Percentiles rank a stretch among this genome's conserved stretches.
These are phyloP conservation scores for Mesoclemmys tuberculata DNA, from an alignment of 2,113 vertebrate genomes.

Conservation along the genomic window DNA sequence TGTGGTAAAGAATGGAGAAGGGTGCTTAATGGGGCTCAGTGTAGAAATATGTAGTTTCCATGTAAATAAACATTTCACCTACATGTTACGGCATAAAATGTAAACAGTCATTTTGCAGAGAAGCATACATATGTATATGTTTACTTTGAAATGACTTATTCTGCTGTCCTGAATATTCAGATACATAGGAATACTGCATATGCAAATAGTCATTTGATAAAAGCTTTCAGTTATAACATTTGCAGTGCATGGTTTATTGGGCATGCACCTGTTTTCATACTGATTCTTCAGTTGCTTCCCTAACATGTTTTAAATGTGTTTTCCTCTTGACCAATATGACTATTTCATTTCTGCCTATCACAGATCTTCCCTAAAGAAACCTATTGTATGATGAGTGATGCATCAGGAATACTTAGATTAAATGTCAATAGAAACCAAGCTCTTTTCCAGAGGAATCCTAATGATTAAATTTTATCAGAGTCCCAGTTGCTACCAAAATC, in stretches of 20 bases:
- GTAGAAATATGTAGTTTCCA: neutral
- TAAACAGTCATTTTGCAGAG: neutral
- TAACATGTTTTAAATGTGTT: neutral
- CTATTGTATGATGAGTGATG: neutral
- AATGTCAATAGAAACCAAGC: neutral
- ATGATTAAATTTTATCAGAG: constrained; percentile 29
- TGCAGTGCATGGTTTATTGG: neutral
- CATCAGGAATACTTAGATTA: neutral
- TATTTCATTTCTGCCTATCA: neutral
- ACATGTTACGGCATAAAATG: neutral
- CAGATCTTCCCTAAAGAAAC: neutral
- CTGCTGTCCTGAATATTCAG: neutral
- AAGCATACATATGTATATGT: neutral
- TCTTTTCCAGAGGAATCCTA: neutral
- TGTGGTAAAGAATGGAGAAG: neutral
- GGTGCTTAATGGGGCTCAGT: neutral
- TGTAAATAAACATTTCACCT: neutral
- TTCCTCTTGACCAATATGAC: neutral
- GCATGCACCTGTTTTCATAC: neutral
- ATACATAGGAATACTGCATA: neutral
- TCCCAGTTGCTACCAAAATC: constrained; percentile 44
- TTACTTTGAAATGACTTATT: neutral
- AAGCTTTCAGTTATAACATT: neutral
- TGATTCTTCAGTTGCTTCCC: neutral
- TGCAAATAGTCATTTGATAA: neutral